Conservation (phyloP, 2,888 invertebrate genomes). For the Rotaria macrura region DNA sequence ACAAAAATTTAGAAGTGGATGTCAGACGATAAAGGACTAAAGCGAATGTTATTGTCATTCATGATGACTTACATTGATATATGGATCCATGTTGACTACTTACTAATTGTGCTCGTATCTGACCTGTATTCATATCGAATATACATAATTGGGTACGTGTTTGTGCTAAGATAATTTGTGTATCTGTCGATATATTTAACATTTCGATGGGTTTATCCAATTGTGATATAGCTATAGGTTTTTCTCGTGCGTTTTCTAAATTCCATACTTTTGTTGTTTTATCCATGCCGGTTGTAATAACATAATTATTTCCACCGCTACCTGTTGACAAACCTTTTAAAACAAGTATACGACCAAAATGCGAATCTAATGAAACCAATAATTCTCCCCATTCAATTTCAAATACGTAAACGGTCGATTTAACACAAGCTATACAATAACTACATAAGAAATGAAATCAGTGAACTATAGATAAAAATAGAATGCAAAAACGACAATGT, state of each 20-base stretch:
- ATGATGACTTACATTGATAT: slow-evolving; percentile 21
- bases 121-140: slow-evolving; percentile 78
- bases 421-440: slow-evolving; percentile 68
- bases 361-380: slow-evolving; percentile 83
- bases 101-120: slow-evolving; percentile 72
- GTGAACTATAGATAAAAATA: neutral
- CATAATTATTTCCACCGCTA: slow-evolving; percentile 59
- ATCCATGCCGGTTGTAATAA: slow-evolving; percentile 92
- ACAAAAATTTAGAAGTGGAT: too few relatives aligned
- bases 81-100: slow-evolving; percentile 28
- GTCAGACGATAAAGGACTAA: too few relatives aligned
- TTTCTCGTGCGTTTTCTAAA: slow-evolving; percentile 93
- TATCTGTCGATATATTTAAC: slow-evolving; percentile 59
- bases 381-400: slow-evolving; percentile 65
- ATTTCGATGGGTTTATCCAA: slow-evolving; percentile 88
- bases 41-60: too few relatives aligned
- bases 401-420: slow-evolving; percentile 90
- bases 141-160: slow-evolving; percentile 87
- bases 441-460: neutral
- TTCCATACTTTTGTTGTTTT: slow-evolving; percentile 97
- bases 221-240: slow-evolving; percentile 84
- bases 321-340: slow-evolving; percentile 66
- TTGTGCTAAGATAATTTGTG: slow-evolving; percentile 74
- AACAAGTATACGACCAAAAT: slow-evolving; percentile 87
- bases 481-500: too few relatives aligned